Evolutionary conservation across 2,888 invertebrate genomes (phyloP), one percentile per base, ranked within the genome.

Genomic region (Drymonia ruficornis): DNA sequence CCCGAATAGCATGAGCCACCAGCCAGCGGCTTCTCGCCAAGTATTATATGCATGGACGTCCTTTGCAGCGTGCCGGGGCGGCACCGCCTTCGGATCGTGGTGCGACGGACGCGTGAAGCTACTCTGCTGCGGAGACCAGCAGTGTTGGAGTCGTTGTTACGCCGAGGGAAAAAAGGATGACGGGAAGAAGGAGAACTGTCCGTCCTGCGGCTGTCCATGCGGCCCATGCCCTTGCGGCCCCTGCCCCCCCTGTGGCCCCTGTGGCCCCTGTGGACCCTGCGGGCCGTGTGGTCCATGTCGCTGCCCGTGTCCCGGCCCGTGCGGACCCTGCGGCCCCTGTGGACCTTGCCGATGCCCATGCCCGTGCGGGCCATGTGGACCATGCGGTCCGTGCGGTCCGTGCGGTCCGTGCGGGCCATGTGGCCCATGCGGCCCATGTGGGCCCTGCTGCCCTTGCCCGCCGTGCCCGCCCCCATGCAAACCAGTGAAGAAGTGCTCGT

Each of bases 31-130:
- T 67, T 60, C 80, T 78, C 70, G 81, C 78, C 79, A 71, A 84
- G 89, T 89, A 87, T 89, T 87, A 86, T 84, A 87, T 67, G 81
- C 81, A 74, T 83, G 86, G 87, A 78, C 84, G 84, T 88, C 81
- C 80, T 86, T 90, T 89, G 70, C 90, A 90, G 90, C 77, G 72
- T 60, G 59, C 56, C 60, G 51, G 59, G 67, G 66, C 56, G 58
- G 56, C 46, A 52, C 65, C 50, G 65, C 57, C 59, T 74, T 74
- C 59, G 66, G 62, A 34, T 49, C 65, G 2, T 43, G 59, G 50
- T 50, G 52, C 58, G 52, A 61, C 49, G 80, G 77, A 15, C 67
- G 64, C 53, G 75, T 71, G 36, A 57, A 65, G 43, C 67, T 75
- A 44, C 72, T 79, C 40, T 78, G 78, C 67, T 78, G 80, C 55